phyloP scores from a whole-genome alignment of 2,113 vertebrate genomes.

The Diphyllodes magnificus region DNA sequence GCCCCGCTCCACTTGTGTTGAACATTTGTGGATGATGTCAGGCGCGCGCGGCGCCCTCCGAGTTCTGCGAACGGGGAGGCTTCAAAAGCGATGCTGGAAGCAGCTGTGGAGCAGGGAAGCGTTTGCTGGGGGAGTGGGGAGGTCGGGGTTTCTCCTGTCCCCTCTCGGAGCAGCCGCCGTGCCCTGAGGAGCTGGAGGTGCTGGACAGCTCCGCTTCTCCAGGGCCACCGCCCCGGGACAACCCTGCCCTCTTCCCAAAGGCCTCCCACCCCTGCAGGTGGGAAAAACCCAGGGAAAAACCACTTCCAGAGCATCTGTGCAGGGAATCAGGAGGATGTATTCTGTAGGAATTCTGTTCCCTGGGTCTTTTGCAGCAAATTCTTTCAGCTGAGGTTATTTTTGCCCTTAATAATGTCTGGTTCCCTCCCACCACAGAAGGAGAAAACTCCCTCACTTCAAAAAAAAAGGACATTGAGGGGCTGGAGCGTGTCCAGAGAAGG shows the following conservation, averaged over 20 bases:
- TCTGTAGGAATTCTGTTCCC: neutral
- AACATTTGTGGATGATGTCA: slow-evolving; percentile 23
- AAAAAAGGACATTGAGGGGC: neutral
- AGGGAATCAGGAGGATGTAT: neutral
- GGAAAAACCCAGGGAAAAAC: neutral
- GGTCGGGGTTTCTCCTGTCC: neutral
- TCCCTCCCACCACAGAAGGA: neutral
- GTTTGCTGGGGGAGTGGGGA: neutral
- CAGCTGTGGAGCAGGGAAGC: neutral
- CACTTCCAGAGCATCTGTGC: neutral
- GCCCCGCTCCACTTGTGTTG: neutral
- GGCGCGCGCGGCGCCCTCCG: neutral
- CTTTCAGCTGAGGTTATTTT: neutral
- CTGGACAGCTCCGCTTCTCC: slow-evolving; percentile 66
- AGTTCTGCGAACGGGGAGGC: neutral
- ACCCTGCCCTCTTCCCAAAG: neutral
- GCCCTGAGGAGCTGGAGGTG: neutral
- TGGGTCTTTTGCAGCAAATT: neutral
- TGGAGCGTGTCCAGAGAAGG: neutral
- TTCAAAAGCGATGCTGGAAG: neutral
- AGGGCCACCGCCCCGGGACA: neutral
- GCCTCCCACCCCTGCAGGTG: neutral
- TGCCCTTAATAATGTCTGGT: neutral
- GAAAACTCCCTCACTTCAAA: neutral
- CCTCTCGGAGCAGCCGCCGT: rapidly evolving